Percentiles rank a stretch among this genome's conserved stretches.
phyloP scores from a whole-genome alignment of 35 echinoderm and acorn worm genomes.

The Lytechinus variegatus region DNA sequence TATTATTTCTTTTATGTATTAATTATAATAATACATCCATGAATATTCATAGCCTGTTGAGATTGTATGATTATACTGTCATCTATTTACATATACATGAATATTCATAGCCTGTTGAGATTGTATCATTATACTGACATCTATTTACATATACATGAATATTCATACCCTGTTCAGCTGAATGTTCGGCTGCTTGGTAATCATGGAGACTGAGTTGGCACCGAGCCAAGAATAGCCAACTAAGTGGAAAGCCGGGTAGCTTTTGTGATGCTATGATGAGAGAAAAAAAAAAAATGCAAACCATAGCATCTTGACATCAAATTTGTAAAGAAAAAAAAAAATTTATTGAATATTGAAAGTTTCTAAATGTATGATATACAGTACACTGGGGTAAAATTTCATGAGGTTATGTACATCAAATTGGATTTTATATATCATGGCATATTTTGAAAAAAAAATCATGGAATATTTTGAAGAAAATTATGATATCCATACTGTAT shows the following conservation, averaged over 20 bases:
- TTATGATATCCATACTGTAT: too few relatives aligned
- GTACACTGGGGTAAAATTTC: too few relatives aligned
- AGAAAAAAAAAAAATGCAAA: not conserved
- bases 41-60: not conserved
- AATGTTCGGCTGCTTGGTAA: conserved; percentile 16
- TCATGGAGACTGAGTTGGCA: conserved; percentile 61
- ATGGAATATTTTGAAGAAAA: too few relatives aligned
- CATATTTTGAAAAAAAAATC: too few relatives aligned
- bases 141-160: not conserved
- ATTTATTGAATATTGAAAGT: too few relatives aligned
- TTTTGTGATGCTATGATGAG: not conserved
- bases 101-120: not conserved
- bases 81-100: not conserved
- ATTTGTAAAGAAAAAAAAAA: too few relatives aligned
- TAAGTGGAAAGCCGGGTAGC: conserved; percentile 18
- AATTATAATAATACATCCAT: not conserved
- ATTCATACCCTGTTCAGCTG: conserved; percentile 54
- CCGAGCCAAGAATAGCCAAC: conserved; percentile 67
- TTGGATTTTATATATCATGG: too few relatives aligned
- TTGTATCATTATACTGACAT: not conserved
- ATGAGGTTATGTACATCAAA: too few relatives aligned
- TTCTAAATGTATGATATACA: too few relatives aligned
- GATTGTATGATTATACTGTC: too few relatives aligned
- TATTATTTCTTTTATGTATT: too few relatives aligned
- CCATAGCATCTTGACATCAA: too few relatives aligned